These are phyloP conservation scores for Kryptolebias marmoratus DNA, from an alignment of 2,113 vertebrate genomes.

Conservation along the genomic window DNA sequence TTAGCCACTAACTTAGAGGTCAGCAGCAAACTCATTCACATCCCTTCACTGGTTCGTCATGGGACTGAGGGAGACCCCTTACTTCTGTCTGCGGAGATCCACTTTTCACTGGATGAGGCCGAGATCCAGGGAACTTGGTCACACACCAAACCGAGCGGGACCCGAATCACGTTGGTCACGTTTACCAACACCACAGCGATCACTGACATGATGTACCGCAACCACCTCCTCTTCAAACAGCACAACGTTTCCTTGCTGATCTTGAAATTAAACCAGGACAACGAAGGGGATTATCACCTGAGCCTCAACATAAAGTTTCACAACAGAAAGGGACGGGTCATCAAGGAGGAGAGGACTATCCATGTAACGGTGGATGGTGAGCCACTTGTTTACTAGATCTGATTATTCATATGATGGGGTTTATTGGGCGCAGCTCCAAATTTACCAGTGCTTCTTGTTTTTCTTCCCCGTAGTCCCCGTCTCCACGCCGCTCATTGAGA, in stretches of 20 bases:
- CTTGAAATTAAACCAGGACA: slow-evolving; percentile 45
- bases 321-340: slow-evolving; percentile 37
- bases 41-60: slow-evolving; percentile 51
- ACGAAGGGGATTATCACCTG: slow-evolving; percentile 78
- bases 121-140: slow-evolving; percentile 79
- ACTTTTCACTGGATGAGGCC: slow-evolving; percentile 55
- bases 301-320: slow-evolving; percentile 70
- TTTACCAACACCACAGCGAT: slow-evolving; percentile 67
- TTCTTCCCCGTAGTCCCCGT: slow-evolving; percentile 69
- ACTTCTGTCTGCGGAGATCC: slow-evolving; percentile 67
- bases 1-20: slow-evolving; percentile 28
- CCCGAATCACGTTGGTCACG: slow-evolving; percentile 64
- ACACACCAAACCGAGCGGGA: slow-evolving; percentile 46
- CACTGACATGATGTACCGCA: slow-evolving; percentile 55
- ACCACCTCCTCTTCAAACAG: slow-evolving; percentile 53
- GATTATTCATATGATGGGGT: not conserved
- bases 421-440: not conserved
- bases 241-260: slow-evolving; percentile 75
- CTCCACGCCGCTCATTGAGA: slow-evolving; percentile 70
- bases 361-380: slow-evolving; percentile 79
- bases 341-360: slow-evolving; percentile 65
- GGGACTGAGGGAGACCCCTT: slow-evolving; percentile 67
- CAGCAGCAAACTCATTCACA: slow-evolving; percentile 51
- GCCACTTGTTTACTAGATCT: slow-evolving; percentile 16
- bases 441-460: not conserved